Evolutionary conservation across 2,888 invertebrate species (phyloP).

Genomic region (Euclidia mi): DNA sequence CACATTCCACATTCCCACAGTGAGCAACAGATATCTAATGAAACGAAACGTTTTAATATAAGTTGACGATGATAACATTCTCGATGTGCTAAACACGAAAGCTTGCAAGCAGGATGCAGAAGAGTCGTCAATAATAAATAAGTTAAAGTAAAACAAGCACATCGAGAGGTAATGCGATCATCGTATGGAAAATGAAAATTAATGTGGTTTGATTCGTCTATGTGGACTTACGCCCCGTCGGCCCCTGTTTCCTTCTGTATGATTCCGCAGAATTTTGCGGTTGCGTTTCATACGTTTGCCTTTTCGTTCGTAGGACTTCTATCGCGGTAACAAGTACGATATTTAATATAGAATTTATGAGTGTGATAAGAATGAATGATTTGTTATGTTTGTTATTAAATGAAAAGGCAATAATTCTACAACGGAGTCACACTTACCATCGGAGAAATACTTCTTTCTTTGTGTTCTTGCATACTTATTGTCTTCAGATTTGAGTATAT

Average conservation of each 20-base stretch:
- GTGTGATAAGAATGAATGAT: conserved; percentile 36
- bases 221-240: conserved; percentile 91
- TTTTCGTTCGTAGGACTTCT: conserved; percentile 85
- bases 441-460: conserved; percentile 91
- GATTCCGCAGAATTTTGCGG: conserved; percentile 84
- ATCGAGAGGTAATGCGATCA: conserved; percentile 85
- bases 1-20: conserved; percentile 75
- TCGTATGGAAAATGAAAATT: conserved; percentile 74
- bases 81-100: conserved; percentile 84
- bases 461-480: conserved; percentile 89
- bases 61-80: conserved; percentile 86
- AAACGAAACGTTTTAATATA: conserved; percentile 62
- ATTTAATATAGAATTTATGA: conserved; percentile 52
- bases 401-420: conserved; percentile 39
- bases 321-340: conserved; percentile 65
- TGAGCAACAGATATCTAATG: conserved; percentile 65
- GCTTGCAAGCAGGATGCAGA: conserved; percentile 86
- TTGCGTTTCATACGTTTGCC: conserved; percentile 79
- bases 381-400: conserved; percentile 33
- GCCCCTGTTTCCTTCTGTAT: conserved; percentile 91
- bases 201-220: conserved; percentile 61
- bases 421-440: conserved; percentile 90
- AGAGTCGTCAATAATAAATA: conserved; percentile 62
- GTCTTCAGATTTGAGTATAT: conserved; percentile 91
- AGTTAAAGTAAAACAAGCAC: conserved; percentile 80